phyloP scores from a whole-genome alignment of 2,113 vertebrate genomes.

The Mustela lutreola region DNA sequence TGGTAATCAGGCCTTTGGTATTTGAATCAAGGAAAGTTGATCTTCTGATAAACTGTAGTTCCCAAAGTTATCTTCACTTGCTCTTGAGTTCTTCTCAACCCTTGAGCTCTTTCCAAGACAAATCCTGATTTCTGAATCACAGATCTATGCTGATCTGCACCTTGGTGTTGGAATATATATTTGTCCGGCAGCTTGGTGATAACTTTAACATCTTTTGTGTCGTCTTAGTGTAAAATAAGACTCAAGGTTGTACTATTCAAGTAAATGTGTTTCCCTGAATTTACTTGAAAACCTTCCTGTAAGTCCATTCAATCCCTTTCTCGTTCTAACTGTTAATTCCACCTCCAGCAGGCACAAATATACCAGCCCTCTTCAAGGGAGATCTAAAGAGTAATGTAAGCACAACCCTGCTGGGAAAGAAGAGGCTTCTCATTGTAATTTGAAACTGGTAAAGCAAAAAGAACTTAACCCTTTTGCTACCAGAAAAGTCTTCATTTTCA shows the following conservation, averaged over 20 bases:
- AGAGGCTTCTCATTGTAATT: constrained; percentile 99
- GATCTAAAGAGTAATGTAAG: constrained; percentile 96
- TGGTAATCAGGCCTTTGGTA: constrained; percentile 87
- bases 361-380: constrained; percentile 92
- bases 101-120: constrained; percentile 88
- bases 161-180: constrained; percentile 87
- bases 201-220: constrained; percentile 89
- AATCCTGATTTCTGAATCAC: constrained; percentile 88
- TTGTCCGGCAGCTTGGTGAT: constrained; percentile 88
- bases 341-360: constrained; percentile 95
- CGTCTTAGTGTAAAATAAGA: constrained; percentile 88
- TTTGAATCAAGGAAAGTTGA: constrained; percentile 85
- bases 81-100: constrained; percentile 89
- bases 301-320: constrained; percentile 89
- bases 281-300: constrained; percentile 86
- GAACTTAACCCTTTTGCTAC: constrained; percentile 91
- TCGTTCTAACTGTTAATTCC: constrained; percentile 91
- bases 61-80: constrained; percentile 88
- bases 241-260: constrained; percentile 87
- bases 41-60: constrained; percentile 89
- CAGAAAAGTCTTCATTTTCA: constrained; percentile 84
- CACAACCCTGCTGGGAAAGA: constrained; percentile 96
- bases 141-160: constrained; percentile 89
- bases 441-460: constrained; percentile 93
- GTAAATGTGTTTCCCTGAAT: constrained; percentile 88